Conservation (phyloP, 2,888 invertebrate species). For the Villa cingulata region DNA sequence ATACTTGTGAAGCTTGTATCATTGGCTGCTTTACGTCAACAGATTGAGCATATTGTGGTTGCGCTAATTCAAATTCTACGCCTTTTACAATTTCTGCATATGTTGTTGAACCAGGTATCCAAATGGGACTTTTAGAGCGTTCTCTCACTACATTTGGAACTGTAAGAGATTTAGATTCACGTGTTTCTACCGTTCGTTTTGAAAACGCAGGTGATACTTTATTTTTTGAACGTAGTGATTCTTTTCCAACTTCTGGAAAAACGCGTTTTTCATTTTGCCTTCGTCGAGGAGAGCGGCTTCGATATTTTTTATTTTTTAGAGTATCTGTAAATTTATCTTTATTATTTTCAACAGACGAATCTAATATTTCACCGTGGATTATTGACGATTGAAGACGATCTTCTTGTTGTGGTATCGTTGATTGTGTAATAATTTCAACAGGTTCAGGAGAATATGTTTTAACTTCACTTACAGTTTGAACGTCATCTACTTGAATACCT, state of each 20-base stretch:
- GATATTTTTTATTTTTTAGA: slow-evolving; percentile 11
- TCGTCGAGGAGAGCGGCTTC: slow-evolving; percentile 28
- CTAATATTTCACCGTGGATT: too few relatives aligned
- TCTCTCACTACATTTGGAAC: slow-evolving; percentile 25
- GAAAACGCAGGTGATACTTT: not conserved
- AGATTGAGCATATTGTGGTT: slow-evolving; percentile 10
- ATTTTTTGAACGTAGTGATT: not conserved
- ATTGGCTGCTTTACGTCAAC: slow-evolving; percentile 1
- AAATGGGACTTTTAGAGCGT: slow-evolving; percentile 43
- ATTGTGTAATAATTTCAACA: not conserved
- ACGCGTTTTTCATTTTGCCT: slow-evolving; percentile 8
- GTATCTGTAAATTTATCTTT: too few relatives aligned
- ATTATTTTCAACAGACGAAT: too few relatives aligned
- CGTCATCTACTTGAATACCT: not conserved
- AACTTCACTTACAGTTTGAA: not conserved
- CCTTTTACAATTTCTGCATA: slow-evolving; percentile 71
- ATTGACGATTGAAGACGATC: too few relatives aligned
- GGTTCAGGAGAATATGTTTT: not conserved
- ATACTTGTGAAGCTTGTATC: not conserved
- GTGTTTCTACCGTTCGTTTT: not conserved
- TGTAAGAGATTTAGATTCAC: not conserved
- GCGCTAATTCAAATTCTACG: slow-evolving; percentile 28
- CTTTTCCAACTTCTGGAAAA: not conserved
- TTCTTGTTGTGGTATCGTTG: too few relatives aligned
- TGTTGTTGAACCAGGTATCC: slow-evolving; percentile 47